phyloP scores from a whole-genome alignment of 2,113 vertebrate genomes.

The Empidonax alnorum region DNA sequence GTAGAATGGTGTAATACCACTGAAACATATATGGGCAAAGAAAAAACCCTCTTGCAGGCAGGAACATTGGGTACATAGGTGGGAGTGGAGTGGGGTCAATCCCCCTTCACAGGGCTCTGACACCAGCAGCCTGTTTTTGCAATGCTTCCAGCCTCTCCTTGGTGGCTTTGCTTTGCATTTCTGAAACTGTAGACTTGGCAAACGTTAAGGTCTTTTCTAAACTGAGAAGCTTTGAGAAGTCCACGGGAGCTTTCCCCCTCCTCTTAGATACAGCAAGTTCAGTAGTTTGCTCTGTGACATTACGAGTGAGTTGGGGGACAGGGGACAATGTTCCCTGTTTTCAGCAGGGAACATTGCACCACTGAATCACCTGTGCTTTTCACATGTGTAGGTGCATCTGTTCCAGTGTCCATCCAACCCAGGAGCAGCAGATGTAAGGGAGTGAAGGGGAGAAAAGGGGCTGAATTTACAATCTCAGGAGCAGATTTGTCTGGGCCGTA shows the following conservation, averaged over 20 bases:
- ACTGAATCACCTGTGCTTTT: neutral
- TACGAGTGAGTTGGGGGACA: no score
- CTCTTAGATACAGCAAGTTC: neutral
- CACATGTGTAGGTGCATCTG: neutral
- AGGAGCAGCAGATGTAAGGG: neutral
- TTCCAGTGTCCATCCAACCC: neutral
- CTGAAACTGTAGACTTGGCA: neutral
- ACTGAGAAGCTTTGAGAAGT: neutral
- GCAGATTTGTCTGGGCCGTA: neutral
- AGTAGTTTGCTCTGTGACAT: neutral
- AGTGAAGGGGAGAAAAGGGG: neutral
- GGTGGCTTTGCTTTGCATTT: neutral
- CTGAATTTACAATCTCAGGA: neutral
- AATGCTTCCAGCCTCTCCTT: neutral
- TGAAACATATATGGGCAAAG: neutral
- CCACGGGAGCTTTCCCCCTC: neutral
- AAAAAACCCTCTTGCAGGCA: neutral
- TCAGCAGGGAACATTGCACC: neutral
- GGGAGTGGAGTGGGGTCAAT: no score
- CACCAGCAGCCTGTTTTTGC: neutral
- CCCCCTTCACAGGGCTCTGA: accelerated
- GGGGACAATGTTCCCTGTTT: neutral
- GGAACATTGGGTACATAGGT: accelerated
- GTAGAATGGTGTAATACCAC: neutral
- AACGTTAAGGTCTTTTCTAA: neutral